These are phyloP conservation scores for Rhopalosiphum nymphaeae DNA, from an alignment of 2,888 invertebrate species.

Conservation along the genomic window DNA sequence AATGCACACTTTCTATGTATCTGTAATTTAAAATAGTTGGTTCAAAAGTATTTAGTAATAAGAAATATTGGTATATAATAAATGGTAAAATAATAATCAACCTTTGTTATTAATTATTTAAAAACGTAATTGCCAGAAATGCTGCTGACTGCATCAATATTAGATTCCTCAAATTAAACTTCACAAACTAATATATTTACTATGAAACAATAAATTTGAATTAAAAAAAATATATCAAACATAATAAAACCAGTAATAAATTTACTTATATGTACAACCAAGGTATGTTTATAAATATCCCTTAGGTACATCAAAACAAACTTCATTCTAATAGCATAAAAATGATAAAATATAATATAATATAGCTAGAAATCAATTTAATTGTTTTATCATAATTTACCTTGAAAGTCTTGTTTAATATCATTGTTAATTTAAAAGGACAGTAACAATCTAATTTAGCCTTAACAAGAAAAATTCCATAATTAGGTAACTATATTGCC, in stretches of 20 bases:
- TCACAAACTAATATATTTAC: neutral
- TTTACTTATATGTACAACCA: neutral
- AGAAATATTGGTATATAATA: too few relatives aligned
- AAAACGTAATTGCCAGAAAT: too few relatives aligned
- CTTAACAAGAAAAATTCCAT: neutral
- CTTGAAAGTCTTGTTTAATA: neutral
- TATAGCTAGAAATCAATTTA: neutral
- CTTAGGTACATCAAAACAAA: neutral
- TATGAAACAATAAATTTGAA: neutral
- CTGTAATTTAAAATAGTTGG: too few relatives aligned
- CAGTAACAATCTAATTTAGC: neutral
- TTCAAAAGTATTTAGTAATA: too few relatives aligned
- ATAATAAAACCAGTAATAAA: neutral
- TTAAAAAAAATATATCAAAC: neutral
- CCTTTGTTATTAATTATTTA: too few relatives aligned
- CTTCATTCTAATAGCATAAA: neutral
- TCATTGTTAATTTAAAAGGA: neutral
- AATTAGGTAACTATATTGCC: neutral
- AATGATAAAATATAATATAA: neutral
- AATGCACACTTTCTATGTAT: too few relatives aligned
- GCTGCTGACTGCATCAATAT: neutral
- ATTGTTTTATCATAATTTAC: neutral
- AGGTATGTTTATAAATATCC: neutral
- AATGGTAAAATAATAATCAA: too few relatives aligned
- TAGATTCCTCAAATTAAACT: neutral